phyloP scores from a whole-genome alignment of 2,797 vertebrate species.

The Xyrichtys novacula region DNA sequence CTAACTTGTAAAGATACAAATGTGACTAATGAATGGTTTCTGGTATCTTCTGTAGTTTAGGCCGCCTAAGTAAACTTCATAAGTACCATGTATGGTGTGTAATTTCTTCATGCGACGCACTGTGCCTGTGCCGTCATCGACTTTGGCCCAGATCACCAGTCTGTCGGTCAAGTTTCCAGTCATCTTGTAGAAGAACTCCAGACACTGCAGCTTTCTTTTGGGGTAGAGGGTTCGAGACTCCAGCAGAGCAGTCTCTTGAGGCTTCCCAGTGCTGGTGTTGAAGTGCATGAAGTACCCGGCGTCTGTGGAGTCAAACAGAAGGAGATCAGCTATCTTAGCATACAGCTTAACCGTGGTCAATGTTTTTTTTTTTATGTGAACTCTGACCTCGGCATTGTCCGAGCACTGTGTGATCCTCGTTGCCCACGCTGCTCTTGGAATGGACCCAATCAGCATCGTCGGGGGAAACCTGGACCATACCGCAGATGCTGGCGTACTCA shows the following conservation, averaged over 20 bases:
- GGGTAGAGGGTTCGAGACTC: conserved; percentile 92
- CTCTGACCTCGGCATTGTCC: conserved; percentile 88
- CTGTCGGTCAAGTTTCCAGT: conserved; percentile 86
- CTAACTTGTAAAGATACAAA: too few species aligned
- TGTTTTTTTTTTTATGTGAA: neutral
- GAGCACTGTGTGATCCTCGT: conserved; percentile 87
- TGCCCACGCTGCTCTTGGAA: conserved; percentile 59
- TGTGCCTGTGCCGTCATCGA: conserved; percentile 87
- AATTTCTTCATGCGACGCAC: conserved; percentile 88
- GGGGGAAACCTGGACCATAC: conserved; percentile 90
- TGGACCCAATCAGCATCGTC: conserved; percentile 87
- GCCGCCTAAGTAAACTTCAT: too few species aligned
- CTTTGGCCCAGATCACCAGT: conserved; percentile 88
- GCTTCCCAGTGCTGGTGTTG: conserved; percentile 74
- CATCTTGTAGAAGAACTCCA: conserved; percentile 95
- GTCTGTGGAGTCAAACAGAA: conserved; percentile 73
- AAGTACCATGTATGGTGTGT: conserved; percentile 87
- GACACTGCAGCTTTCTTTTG: conserved; percentile 89
- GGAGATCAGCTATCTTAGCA: neutral
- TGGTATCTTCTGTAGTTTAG: neutral
- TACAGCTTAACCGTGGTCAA: neutral
- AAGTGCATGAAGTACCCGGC: conserved; percentile 91
- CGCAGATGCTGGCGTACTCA: conserved; percentile 90
- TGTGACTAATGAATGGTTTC: too few species aligned
- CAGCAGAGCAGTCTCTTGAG: conserved; percentile 84